phyloP scores from a whole-genome alignment of 30 jellyfish, hydroid and myxozoan species.

The Hydractinia echinata region DNA sequence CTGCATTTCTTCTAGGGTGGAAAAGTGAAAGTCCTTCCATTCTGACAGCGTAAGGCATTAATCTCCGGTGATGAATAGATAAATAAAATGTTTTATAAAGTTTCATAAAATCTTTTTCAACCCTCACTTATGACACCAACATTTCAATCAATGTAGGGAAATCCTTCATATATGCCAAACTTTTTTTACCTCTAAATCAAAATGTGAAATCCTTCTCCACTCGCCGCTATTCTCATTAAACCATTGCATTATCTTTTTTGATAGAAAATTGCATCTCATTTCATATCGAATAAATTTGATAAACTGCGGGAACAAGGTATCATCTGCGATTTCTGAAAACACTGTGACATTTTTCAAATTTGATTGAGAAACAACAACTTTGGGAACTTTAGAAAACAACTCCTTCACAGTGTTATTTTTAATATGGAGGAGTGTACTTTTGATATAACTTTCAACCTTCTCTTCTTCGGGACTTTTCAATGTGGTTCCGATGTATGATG shows the following conservation, averaged over 20 bases:
- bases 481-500: too few species aligned
- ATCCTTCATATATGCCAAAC: background rate
- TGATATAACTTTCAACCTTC: background rate
- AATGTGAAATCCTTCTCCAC: background rate
- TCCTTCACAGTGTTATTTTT: conserved; percentile 1
- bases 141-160: background rate
- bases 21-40: too few species aligned
- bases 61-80: too few species aligned
- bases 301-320: background rate
- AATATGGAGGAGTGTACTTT: background rate
- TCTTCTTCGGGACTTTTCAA: too few species aligned
- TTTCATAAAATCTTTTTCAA: too few species aligned
- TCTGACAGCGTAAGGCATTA: too few species aligned
- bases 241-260: background rate
- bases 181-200: background rate
- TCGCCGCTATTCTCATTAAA: conserved; percentile 1
- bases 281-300: background rate
- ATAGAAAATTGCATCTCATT: background rate
- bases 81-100: too few species aligned
- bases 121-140: background rate
- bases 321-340: background rate
- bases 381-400: too few species aligned
- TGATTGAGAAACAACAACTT: conserved; percentile 2
- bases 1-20: too few species aligned
- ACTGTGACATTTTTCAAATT: too few species aligned